Conservation (phyloP, 2,113 vertebrate genomes). For the Beaufortia kweichowensis region DNA sequence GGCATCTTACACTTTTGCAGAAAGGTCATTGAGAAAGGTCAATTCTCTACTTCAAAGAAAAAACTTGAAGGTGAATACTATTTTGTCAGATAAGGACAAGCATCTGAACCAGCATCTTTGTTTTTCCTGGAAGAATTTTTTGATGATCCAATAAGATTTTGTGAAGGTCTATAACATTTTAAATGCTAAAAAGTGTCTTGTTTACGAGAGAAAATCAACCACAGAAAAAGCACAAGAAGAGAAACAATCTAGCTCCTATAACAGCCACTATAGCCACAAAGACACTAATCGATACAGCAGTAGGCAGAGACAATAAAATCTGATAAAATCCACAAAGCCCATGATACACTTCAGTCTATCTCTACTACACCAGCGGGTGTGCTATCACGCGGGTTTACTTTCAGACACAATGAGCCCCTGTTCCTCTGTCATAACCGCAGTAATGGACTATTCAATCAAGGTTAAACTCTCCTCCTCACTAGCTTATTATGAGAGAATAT, state of each 20-base stretch:
- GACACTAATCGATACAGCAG: background rate
- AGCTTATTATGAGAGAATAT: slow-evolving; percentile 55
- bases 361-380: background rate
- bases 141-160: no score
- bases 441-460: slow-evolving; percentile 48
- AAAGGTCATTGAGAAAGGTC: background rate
- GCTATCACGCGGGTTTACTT: background rate
- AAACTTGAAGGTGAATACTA: no score
- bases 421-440: slow-evolving; percentile 43
- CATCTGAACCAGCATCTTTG: no score
- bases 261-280: background rate
- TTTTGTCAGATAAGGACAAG: no score
- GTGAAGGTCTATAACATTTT: no score
- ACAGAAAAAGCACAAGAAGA: background rate
- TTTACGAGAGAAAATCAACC: no score
- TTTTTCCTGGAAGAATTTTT: no score
- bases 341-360: background rate
- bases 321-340: background rate
- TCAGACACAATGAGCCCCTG: slow-evolving; percentile 54
- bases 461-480: slow-evolving; percentile 45
- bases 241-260: background rate
- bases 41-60: background rate
- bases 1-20: background rate
- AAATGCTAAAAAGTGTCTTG: no score
- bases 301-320: background rate